Evolutionary conservation across 2,113 vertebrate species (phyloP), one percentile per base, ranked within the genome.

Genomic region (Poeciliopsis turrubarensis): DNA sequence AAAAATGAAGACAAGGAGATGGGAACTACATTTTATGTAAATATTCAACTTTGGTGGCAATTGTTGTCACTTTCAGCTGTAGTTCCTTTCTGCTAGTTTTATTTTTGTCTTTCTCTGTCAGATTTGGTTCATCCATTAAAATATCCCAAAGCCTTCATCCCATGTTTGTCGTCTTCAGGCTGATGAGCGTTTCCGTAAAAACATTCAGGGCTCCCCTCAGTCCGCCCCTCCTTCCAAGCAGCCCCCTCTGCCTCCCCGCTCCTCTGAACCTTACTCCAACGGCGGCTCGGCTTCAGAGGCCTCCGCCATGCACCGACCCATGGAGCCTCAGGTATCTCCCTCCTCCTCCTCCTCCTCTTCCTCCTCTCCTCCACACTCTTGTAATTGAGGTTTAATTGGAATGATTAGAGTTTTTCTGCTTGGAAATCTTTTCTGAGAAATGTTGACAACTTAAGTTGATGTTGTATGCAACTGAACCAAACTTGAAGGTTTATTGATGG

Each of bases 151-250:
- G 60, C 9, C n/a, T 47, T 87, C 25, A 65, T 63, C 62, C 63
- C 4, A 0, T 72, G 39, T 82, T 22, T 26, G 2, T n/a, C 30
- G 64, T 68, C 25, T 77, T 0, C 93, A 99, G 98, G 97, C 95
- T 54, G 98, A 99, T 70, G 98, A 99, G 87, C 95, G 97, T 71
- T 97, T 97, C 94, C 97, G 97, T 85, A 98, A 98, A 94, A 96
- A 96, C 89, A 97, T 96, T 83, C 97, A 98, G 92, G 95, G 97
- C 86, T 99, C 98, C 90, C 97, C 98, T 82, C 97, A 98, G 95
- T 94, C 94, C 31, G 96, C 95, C 84, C 96, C 96, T 87, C 94
- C 95, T 87, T 95, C 96, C 89, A 98, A 98, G 90, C 95, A 93
- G 71, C 94, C 98, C 87, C 97, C 97, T 39, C 96, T 98, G 92